Evolutionary conservation across 2,797 vertebrate species (phyloP), one percentile per base, ranked within the genome.

Genomic region (Astyanax mexicanus): DNA sequence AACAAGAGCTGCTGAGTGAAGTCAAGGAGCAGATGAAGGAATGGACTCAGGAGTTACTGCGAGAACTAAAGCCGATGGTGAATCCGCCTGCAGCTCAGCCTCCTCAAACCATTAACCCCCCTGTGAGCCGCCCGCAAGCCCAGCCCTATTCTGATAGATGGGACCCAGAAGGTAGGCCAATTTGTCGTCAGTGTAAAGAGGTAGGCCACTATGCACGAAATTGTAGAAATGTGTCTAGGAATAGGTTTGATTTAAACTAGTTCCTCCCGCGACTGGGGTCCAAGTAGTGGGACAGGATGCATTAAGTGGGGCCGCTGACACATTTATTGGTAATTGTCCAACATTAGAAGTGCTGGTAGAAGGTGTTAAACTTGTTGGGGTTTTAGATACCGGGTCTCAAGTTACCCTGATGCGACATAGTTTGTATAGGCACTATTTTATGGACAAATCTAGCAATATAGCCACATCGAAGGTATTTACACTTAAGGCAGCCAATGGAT

Each of bases 401-500:
- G 52, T 57, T 2, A 57, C 52, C 7, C 57, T 68, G 8, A 55
- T 78, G 58, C 47, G 12, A 11, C 27, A 71, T 9, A 45, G 42
- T 11, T 37, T 35, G 29, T 35, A 60, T 1, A 21, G 58, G 1
- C 5, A 51, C 11, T 25, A 35, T 6, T 78, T 78, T 23, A 17
- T 27, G 4, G 35, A 12, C 6, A n/a, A n/a, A n/a, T n/a, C n/a
- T n/a, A n/a, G n/a, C n/a, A n/a, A n/a, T n/a, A n/a, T n/a, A n/a
- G n/a, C n/a, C n/a, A n/a, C n/a, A n/a, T n/a, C n/a, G n/a, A n/a
- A n/a, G n/a, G n/a, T n/a, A n/a, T n/a, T n/a, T n/a, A n/a, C 40
- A 3, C 21, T 78, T 1, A 72, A 32, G 42, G 77, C 62, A 0
- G 62, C 54, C 15, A 68, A 73, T 72, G 70, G 76, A 7, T 21